These are phyloP conservation scores for Zaprionus obscuricornis DNA, from an alignment of 2,888 invertebrate genomes.

Conservation along the genomic window DNA sequence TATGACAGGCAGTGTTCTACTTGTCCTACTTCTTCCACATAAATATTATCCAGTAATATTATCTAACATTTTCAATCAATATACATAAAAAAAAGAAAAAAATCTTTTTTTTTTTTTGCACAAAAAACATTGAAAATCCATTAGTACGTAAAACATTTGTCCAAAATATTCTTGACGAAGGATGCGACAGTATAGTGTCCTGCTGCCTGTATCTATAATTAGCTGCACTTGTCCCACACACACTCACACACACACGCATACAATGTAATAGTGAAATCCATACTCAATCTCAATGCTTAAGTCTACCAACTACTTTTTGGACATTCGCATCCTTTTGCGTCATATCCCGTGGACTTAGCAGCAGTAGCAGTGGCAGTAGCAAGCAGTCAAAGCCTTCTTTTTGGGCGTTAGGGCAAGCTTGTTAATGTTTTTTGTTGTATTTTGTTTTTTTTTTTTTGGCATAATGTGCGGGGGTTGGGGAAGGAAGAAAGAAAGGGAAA, in stretches of 20 bases:
- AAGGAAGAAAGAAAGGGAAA: constrained; percentile 35
- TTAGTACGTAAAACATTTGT: constrained; percentile 37
- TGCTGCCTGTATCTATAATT: constrained; percentile 60
- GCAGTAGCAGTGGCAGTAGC: too few species aligned
- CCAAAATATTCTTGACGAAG: constrained; percentile 51
- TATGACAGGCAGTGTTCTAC: too few species aligned
- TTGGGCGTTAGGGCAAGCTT: constrained; percentile 28
- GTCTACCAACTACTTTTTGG: constrained; percentile 32
- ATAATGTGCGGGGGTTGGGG: constrained; percentile 8
- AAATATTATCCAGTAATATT: too few species aligned
- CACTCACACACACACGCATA: background rate
- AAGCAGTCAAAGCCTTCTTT: constrained; percentile 5
- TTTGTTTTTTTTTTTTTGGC: constrained; percentile 17
- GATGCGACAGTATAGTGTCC: constrained; percentile 11
- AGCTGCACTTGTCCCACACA: constrained; percentile 60
- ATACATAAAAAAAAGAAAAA: background rate
- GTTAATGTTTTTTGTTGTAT: constrained; percentile 48
- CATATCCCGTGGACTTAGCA: constrained; percentile 53
- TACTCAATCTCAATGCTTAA: constrained; percentile 1
- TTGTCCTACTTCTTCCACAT: too few species aligned
- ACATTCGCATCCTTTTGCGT: constrained; percentile 40
- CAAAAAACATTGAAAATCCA: constrained; percentile 68
- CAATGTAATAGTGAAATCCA: background rate
- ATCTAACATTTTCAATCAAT: too few species aligned
- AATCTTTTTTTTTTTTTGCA: too few species aligned